Evolutionary conservation across 2,888 invertebrate genomes (phyloP), one percentile per base, ranked within the genome.

Genomic region (Arctia plantaginis): DNA sequence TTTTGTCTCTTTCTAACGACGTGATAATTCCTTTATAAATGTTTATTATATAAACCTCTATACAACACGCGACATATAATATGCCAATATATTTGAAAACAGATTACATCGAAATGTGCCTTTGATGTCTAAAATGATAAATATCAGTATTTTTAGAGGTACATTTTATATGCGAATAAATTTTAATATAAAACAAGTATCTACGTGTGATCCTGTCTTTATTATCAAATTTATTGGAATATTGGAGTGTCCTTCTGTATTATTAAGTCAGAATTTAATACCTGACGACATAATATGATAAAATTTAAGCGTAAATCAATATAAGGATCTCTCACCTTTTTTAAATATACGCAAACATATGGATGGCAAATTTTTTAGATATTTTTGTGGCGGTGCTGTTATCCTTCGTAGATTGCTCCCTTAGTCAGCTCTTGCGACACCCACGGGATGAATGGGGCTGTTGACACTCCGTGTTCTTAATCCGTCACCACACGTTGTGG

Each of bases 221-320:
- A 75, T 73, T 64, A 75, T 71, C 66, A 73, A 72, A 69, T 69
- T 20, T 39, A 71, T 69, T 74, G 68, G 66, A 74, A 76, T 74
- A 72, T 75, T 69, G 51, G 73, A 73, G 62, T 73, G 72, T 84
- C 77, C 82, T 75, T 80, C 64, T 71, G 76, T 76, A 71, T 81
- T 81, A 84, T 84, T 82, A 79, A 77, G 76, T 78, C 68, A 39
- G 69, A 80, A 75, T 78, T 76, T 83, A 81, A 81, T 81, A 83
- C 72, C 71, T 66, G 47, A 51, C 51, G 23, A 51, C 71, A 78
- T 78, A 74, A 76, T 78, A 74, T 68, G 74, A 84, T 82, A 75
- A 71, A 75, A 84, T 81, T 75, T 77, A 73, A 84, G 68, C 76
- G 69, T 72, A 78, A 76, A 84, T 82, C 79, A 69, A 78, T 73